These are phyloP conservation scores for Drosophila putrida DNA, from an alignment of 2,888 invertebrate species.

Conservation along the genomic window DNA sequence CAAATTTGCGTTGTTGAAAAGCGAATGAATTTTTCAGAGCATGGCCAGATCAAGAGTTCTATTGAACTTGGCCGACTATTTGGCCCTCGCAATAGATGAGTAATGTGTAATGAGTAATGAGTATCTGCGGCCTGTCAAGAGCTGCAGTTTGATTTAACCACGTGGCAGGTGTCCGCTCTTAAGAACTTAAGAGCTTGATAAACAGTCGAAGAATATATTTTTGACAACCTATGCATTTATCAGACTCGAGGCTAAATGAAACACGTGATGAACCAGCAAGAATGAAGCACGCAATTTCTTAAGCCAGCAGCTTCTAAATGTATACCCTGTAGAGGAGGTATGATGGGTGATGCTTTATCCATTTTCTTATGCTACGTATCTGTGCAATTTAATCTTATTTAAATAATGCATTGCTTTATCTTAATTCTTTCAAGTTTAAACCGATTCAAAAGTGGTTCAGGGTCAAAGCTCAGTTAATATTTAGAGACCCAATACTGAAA, in stretches of 20 bases:
- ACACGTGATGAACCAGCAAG: conserved; percentile 37
- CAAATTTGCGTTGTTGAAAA: conserved; percentile 44
- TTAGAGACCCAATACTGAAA: too few species aligned
- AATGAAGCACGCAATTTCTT: conserved; percentile 8
- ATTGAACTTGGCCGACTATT: conserved; percentile 65
- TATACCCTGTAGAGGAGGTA: conserved; percentile 19
- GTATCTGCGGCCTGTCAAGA: conserved; percentile 5
- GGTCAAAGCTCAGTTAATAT: neutral
- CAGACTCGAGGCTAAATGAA: conserved; percentile 19
- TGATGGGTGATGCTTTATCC: neutral
- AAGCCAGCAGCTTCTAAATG: conserved; percentile 1
- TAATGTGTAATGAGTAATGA: neutral
- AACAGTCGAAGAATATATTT: conserved; percentile 8
- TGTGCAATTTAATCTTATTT: neutral
- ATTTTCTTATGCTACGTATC: neutral
- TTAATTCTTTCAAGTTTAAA: neutral
- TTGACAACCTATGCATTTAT: conserved; percentile 37
- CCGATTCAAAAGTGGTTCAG: neutral
- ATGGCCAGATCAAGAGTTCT: conserved; percentile 48
- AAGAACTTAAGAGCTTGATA: conserved; percentile 12
- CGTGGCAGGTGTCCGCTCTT: conserved; percentile 30
- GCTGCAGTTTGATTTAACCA: conserved; percentile 2
- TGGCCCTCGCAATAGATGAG: conserved; percentile 21
- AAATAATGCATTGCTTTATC: neutral
- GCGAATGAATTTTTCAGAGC: conserved; percentile 29